Base-by-base conservation (phyloP, 2,888 invertebrate species). In the Hyposoter didymator region DNA sequence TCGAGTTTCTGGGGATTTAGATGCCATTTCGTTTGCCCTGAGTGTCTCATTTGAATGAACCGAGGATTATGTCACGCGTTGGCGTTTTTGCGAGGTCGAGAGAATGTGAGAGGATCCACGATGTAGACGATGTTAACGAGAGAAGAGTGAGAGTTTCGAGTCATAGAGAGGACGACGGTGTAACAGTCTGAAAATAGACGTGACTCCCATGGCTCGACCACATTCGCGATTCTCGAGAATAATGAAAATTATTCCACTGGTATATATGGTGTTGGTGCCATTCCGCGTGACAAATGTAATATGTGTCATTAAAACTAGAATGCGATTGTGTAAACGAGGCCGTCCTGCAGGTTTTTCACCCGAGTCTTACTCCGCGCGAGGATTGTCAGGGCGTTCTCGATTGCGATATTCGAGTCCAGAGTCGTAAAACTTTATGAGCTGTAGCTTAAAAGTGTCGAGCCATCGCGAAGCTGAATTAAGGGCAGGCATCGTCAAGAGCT, bases 121-220 rank as follows among this genome's bases (percentile, higher is more conserved):
- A 32, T 72, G 70, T 52, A 43, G 59, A 78, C 69, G 64, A 28
- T 78, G 28, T 55, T 59, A 70, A 70, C 47, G 59, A 70, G 59
- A 45, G 69, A 35, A 45, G 70, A 62, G 45, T 28, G 59, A 28
- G 67, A 66, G 67, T 52, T 55, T 67, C 43, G 76, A 52, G 45
- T 49, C 52, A n/a, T n/a, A 10, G 66, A 43, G 39, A 64, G 52
- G 28, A 28, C n/a, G 64, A 73, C 12, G 72, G 79, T 80, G 82
- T 80, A 80, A 85, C 66, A 64, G 79, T 49, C 82, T 85, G 72
- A 67, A 80, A 85, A 85, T 85, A 82, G 79, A 85, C 79, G 82
- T 82, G 82, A 85, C 85, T 69, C 39, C 72, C 78, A 52, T 47
- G 43, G n/a, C 66, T 76, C 35, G 6, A 78, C 17, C 67, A 67